Base-by-base conservation (phyloP, 2,113 vertebrate species). In the Panthera uncia region DNA sequence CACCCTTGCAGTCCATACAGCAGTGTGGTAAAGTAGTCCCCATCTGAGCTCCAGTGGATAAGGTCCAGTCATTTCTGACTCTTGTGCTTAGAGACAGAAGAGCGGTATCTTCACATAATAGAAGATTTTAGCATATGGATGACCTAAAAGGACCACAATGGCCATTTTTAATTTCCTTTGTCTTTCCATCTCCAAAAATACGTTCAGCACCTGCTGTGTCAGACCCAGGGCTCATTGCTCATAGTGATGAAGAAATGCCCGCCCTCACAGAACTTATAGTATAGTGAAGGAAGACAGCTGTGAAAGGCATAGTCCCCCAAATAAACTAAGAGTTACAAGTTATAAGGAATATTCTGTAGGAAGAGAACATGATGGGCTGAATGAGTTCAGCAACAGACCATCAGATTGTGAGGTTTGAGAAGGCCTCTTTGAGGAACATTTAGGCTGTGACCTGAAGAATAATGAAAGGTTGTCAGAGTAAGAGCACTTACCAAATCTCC, bases 161-260 rank as follows among this genome's bases (percentile, higher is more conserved):
- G 38, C 9, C 38, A 76, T 81, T 38, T 45, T 96, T 83, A 48
- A 97, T 95, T 91, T 92, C 12, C 61, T 96, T 94, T 89, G 36
- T 61, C 38, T 68, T 88, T 71, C 19, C 55, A 84, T 83, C 11
- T 74, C 61, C 13, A 94, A 27, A 82, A 69, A 66, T 66, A 33
- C 38, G 18, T 78, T 71, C 63, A 79, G 27, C 8, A 73, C 10
- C 31, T 63, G 25, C n/a, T 57, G 2, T 73, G 66, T 81, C 38
- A 55, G 73, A 86, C 6, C 33, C 76, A 33, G 50, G 55, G 45
- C 52, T 94, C 27, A 50, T 6, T 90, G 89, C 38, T 61, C 41
- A 33, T 2, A 65, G 57, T 27, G 33, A 31, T 89, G 52, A 93
- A 63, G 25, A 94, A 78, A 73, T 86, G 27, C 23, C 12, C 74